Evolutionary conservation across 2,113 vertebrate species (phyloP).

Genomic region (Malurus cyaneus): DNA sequence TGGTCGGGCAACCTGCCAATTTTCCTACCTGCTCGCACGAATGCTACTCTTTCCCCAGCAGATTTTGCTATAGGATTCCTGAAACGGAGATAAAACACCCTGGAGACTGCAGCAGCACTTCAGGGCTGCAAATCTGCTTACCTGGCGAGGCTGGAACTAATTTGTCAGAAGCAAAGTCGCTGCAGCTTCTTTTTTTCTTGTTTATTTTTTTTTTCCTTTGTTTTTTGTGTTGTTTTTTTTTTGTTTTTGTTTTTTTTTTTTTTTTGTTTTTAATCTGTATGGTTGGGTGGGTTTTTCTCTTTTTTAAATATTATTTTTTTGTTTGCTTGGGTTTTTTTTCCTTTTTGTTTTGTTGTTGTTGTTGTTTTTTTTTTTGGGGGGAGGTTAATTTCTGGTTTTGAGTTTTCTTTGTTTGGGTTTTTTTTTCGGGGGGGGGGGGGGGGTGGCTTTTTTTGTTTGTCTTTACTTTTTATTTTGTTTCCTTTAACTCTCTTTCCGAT

Average conservation of each 20-base stretch:
- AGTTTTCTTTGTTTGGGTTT: neutral
- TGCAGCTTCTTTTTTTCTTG: neutral
- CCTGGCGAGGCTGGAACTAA: neutral
- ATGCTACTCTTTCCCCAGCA: accelerated
- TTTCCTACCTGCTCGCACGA: neutral
- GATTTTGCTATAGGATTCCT: neutral
- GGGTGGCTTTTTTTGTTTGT: too few relatives aligned
- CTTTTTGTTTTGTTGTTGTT: too few relatives aligned
- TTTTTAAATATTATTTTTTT: neutral
- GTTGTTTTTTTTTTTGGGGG: neutral
- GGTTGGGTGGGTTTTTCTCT: too few relatives aligned
- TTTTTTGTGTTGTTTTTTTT: too few relatives aligned
- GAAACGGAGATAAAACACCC: neutral
- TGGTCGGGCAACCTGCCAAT: neutral
- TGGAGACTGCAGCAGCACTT: neutral
- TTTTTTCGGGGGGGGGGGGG: neutral
- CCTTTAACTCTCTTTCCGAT: neutral
- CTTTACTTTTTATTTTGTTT: neutral
- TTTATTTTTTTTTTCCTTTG: neutral
- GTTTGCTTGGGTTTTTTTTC: too few relatives aligned
- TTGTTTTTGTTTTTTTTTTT: neutral
- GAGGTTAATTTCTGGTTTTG: too few relatives aligned
- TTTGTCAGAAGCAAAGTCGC: neutral
- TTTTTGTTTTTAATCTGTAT: neutral
- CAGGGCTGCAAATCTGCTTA: neutral